A percentile compares a stretch with the other conserved stretches of the same genome.
Evolutionary conservation across 2,888 invertebrate species (phyloP).

Genomic region (Pandemis cinnamomeana): DNA sequence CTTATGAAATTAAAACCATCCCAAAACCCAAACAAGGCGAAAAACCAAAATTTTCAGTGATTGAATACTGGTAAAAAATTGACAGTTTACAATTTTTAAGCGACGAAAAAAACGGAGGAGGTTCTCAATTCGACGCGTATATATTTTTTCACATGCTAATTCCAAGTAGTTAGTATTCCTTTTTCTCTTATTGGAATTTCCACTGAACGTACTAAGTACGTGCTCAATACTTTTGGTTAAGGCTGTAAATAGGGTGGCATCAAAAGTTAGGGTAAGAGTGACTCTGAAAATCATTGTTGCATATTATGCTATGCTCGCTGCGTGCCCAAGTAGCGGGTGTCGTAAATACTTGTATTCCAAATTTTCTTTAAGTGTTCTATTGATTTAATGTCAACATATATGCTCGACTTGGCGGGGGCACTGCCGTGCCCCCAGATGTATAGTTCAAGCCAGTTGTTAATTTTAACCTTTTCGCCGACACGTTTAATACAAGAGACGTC

Average conservation of each 20-base stretch:
- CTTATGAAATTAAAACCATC: not conserved
- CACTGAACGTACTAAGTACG: not conserved
- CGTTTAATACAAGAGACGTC: too few species aligned
- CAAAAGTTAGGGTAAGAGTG: not conserved
- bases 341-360: not conserved
- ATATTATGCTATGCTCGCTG: not conserved
- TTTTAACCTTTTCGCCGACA: not conserved
- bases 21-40: not conserved
- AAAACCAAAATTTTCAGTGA: too few species aligned
- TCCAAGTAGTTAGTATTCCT: too few species aligned
- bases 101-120: too few species aligned
- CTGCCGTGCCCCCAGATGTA: too few species aligned
- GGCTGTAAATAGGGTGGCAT: not conserved
- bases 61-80: too few species aligned
- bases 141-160: too few species aligned
- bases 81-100: too few species aligned
- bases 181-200: too few species aligned
- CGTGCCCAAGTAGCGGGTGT: not conserved
- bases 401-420: too few species aligned
- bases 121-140: too few species aligned
- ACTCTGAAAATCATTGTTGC: not conserved
- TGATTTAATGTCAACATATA: not conserved
- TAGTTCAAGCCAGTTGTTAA: not conserved
- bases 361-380: not conserved
- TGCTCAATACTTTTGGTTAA: not conserved